Evolutionary conservation across 2,113 vertebrate species (phyloP).

Genomic region (Esox niger): DNA sequence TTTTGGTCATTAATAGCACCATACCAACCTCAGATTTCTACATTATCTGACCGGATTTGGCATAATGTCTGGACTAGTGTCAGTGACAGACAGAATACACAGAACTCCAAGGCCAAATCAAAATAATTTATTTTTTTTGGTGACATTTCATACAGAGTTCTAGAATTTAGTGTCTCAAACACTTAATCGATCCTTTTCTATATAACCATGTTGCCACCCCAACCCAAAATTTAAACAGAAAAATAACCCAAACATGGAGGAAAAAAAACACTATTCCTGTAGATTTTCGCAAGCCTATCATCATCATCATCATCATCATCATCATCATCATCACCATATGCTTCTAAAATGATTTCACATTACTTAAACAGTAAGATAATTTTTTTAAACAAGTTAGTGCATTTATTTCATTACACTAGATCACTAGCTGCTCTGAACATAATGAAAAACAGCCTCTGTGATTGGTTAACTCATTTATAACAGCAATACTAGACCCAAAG

Average conservation of each 20-base stretch:
- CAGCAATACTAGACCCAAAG: slow-evolving; percentile 71
- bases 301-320: slow-evolving; percentile 66
- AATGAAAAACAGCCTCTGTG: slow-evolving; percentile 67
- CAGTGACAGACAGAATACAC: not conserved
- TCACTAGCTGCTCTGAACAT: slow-evolving; percentile 75
- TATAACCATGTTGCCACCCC: slow-evolving; percentile 68
- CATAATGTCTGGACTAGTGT: no score
- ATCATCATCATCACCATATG: slow-evolving; percentile 66
- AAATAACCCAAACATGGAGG: slow-evolving; percentile 62
- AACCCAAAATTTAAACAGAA: slow-evolving; percentile 67
- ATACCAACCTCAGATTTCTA: no score
- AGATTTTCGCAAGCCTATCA: slow-evolving; percentile 70
- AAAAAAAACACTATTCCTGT: slow-evolving; percentile 50
- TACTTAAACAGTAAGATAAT: slow-evolving; percentile 66
- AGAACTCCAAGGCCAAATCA: slow-evolving; percentile 71
- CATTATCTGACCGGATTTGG: no score
- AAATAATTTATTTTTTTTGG: slow-evolving; percentile 82
- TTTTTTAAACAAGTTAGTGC: slow-evolving; percentile 74
- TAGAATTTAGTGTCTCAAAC: slow-evolving; percentile 77
- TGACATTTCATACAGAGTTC: slow-evolving; percentile 75
- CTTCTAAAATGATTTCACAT: slow-evolving; percentile 76
- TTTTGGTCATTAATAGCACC: no score
- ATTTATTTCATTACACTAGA: slow-evolving; percentile 76
- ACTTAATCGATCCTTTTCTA: slow-evolving; percentile 69
- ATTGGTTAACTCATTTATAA: slow-evolving; percentile 66